Evolutionary conservation across 2,888 invertebrate genomes (phyloP).

Genomic region (Bombylius major): DNA sequence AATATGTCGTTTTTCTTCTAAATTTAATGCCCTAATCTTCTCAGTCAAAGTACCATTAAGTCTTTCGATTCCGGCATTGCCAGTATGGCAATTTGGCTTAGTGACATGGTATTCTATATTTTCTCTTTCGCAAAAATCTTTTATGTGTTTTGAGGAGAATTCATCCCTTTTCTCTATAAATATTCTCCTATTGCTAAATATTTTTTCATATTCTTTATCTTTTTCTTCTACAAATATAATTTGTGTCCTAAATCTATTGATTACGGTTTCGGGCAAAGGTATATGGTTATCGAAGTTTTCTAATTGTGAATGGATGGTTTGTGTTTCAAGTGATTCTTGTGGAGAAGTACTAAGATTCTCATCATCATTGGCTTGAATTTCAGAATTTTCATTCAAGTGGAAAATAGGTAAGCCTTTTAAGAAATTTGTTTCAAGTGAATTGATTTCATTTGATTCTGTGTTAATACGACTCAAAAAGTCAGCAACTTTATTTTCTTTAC

Average conservation of each 20-base stretch:
- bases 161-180: no score
- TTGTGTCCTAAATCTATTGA: constrained; percentile 2
- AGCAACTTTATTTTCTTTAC: constrained; percentile 2
- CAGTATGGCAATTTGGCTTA: no score
- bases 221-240: constrained; percentile 1
- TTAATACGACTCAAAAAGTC: constrained; percentile 5
- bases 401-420: no score
- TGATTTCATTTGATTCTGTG: not conserved
- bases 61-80: no score
- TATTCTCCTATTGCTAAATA: no score
- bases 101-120: no score
- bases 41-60: no score
- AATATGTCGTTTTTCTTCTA: no score
- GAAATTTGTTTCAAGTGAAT: not conserved
- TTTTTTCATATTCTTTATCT: not conserved
- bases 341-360: not conserved
- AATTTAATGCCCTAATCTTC: no score
- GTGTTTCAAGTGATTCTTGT: not conserved
- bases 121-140: no score
- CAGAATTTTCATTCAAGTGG: not conserved
- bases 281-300: constrained; percentile 1
- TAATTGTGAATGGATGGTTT: constrained; percentile 2
- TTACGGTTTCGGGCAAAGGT: constrained; percentile 3
- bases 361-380: not conserved
- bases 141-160: no score